Evolutionary conservation across 2,113 vertebrate genomes (phyloP), one percentile per base, ranked within the genome.

Genomic region (Morone chrysops): DNA sequence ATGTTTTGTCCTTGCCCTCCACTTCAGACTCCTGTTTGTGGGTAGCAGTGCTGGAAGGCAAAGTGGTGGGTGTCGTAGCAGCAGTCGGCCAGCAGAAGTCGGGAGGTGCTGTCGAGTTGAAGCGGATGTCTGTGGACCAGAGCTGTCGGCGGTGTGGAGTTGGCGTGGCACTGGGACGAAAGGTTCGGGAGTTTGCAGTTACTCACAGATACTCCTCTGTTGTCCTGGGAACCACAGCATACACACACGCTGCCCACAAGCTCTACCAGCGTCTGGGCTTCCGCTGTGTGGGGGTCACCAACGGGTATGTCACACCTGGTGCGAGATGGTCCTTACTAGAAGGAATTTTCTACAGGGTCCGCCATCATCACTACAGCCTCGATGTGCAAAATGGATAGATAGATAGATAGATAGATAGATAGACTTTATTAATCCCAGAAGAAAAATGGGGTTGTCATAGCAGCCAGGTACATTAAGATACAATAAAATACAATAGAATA

Each of bases 201-300:
- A 56, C 95, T 70, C 95, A 94, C 78, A 89, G 95, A 85, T 96
- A 95, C 80, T 96, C 96, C 0, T 95, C 94, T 0, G 95, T 97
- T 3, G 94, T 96, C 69, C 65, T 98, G 90, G 97, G 97, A 68
- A 97, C 96, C 71, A 97, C 97, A 0, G 96, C 96, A 0, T 97
- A 97, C 79, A 94, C 94, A 84, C 93, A 93, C 70, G 95, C 96
- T 0, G 95, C 95, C 47, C 97, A 98, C 92, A 94, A 66, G 92
- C 96, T 97, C 63, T 98, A 98, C 9, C 94, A 94, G 87, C 92
- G 94, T 2, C 93, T 98, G 83, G 97, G 97, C 17, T 98, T 98
- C 92, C 95, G 92, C 87, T 95, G 96, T 25, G 90, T 96, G 80
- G 96, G 94, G 5, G 92, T 96, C 0, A 95, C 94, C 0, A 95